phyloP scores from a whole-genome alignment of 2,797 vertebrate species.

The Rhabdophis nuchalis region DNA sequence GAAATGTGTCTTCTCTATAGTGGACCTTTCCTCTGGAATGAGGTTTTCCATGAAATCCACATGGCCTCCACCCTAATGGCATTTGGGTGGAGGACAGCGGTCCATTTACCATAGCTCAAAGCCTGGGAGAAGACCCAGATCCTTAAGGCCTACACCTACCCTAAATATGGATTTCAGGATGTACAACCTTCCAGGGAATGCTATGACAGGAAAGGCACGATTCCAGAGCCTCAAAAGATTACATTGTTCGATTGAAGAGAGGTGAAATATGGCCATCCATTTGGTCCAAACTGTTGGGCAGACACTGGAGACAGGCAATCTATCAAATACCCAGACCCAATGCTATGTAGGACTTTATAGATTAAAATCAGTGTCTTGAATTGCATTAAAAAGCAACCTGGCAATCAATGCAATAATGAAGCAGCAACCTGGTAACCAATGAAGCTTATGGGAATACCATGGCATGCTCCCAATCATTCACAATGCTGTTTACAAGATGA shows the following conservation, averaged over 20 bases:
- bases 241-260: neutral
- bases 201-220: no score
- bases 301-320: neutral
- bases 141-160: neutral
- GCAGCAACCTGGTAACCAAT: no score
- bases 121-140: neutral
- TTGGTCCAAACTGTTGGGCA: neutral
- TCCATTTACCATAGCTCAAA: neutral
- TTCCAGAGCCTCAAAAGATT: neutral
- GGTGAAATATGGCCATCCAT: neutral
- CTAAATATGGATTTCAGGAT: neutral
- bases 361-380: neutral
- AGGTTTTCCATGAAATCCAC: neutral
- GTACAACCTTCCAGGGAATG: neutral
- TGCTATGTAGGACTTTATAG: neutral
- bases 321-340: neutral
- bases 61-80: no score
- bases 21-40: neutral
- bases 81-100: neutral
- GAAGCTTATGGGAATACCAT: no score
- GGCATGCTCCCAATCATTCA: no score
- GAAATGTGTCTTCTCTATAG: neutral
- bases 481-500: no score
- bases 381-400: no score
- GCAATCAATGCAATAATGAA: no score